Conservation (phyloP, 2,797 vertebrate genomes). For the Sebastes flavidus region DNA sequence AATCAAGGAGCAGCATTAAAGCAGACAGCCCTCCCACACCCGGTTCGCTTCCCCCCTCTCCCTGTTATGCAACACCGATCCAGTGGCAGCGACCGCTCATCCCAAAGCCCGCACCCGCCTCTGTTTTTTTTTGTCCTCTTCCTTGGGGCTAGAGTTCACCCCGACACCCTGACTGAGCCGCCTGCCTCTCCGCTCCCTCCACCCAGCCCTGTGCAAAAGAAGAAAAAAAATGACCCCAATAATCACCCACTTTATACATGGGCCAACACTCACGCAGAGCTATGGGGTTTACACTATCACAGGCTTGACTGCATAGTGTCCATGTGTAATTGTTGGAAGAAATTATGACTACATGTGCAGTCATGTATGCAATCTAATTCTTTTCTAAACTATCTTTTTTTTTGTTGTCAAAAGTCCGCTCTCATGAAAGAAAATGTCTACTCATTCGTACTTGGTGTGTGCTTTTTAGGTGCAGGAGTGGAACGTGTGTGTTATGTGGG, state of each 20-base stretch:
- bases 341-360: slow-evolving; percentile 2
- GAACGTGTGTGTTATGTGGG: slow-evolving; percentile 25
- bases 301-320: slow-evolving; percentile 22
- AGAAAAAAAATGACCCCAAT: slow-evolving; percentile 15
- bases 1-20: slow-evolving; percentile 43
- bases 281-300: slow-evolving; percentile 17
- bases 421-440: not conserved
- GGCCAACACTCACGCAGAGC: slow-evolving; percentile 21
- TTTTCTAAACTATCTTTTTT: not conserved
- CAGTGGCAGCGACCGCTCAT: slow-evolving; percentile 49
- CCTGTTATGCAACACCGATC: slow-evolving; percentile 63
- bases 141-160: slow-evolving; percentile 34
- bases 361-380: slow-evolving; percentile 22
- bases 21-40: slow-evolving; percentile 33
- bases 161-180: not conserved
- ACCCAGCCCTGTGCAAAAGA: not conserved
- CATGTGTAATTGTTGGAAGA: slow-evolving; percentile 35
- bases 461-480: not conserved
- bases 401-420: not conserved
- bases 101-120: slow-evolving; percentile 39
- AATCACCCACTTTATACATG: slow-evolving; percentile 13
- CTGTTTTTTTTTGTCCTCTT: slow-evolving; percentile 21
- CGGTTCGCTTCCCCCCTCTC: slow-evolving; percentile 13
- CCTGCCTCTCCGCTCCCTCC: not conserved
- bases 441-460: not conserved